phyloP scores from a whole-genome alignment of 30 jellyfish, hydroid and myxozoan genomes.

The Hydra vulgaris region DNA sequence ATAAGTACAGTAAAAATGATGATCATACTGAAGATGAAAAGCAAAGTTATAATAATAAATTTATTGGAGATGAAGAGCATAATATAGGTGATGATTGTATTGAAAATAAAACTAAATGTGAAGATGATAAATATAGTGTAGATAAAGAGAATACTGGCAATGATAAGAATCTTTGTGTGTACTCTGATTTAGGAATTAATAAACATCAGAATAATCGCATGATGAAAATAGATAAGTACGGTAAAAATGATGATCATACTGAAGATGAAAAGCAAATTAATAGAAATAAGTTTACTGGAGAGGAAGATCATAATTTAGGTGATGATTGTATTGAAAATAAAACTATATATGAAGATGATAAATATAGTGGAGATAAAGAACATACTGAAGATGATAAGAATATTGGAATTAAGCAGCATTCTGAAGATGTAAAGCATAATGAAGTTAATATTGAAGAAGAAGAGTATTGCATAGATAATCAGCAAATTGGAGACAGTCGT shows the following conservation, averaged over 20 bases:
- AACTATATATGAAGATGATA: background rate
- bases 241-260: background rate
- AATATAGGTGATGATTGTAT: background rate
- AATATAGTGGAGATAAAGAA: background rate
- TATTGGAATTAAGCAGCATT: background rate
- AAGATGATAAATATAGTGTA: background rate
- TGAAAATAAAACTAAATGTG: background rate
- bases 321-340: background rate
- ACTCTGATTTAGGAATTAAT: too few species aligned
- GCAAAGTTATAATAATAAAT: conserved; percentile 12
- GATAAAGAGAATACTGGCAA: background rate
- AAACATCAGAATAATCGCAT: too few species aligned
- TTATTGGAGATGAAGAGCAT: background rate
- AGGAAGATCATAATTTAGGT: background rate
- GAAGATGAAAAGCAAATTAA: conserved; percentile 10
- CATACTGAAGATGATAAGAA: conserved; percentile 6
- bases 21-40: background rate
- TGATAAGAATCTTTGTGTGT: background rate
- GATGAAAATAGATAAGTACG: background rate
- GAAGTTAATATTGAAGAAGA: background rate
- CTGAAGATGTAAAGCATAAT: background rate
- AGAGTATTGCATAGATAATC: too few species aligned
- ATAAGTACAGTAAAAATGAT: background rate
- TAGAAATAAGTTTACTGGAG: conserved; percentile 1
- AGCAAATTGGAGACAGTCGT: too few species aligned